Evolutionary conservation across 2,888 invertebrate species (phyloP), one percentile per base, ranked within the genome.

Genomic region (Microctonus brassicae): DNA sequence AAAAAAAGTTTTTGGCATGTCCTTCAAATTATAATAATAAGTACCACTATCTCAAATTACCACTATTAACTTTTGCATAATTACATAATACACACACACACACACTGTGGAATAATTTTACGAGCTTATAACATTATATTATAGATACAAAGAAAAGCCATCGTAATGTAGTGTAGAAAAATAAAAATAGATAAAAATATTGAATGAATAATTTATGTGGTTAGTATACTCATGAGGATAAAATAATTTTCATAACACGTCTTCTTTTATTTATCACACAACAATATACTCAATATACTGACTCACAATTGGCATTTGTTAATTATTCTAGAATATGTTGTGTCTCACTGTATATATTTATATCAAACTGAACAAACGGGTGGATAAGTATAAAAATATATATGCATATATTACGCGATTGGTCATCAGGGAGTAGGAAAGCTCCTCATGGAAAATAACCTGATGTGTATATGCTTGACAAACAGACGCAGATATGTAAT

Each of bases 391-490:
- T n/a, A n/a, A n/a, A n/a, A n/a, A n/a, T n/a, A 53, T 10, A 53
- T 10, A 17, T 5, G 22, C 17, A 20, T 34, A 33, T 17, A 34
- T 2, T 33, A 33, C 11, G 57, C 7, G 7, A 34, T 58, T 33
- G 58, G 58, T 34, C 34, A 58, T 33, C 58, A 34, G 58, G 33
- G 33, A 58, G 34, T 58, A 58, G 17, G 17, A 34, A 58, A 58
- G 58, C 34, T n/a, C n/a, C n/a, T n/a, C 9, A 58, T 58, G 58
- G 58, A 58, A 58, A 58, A 58, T 58, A 58, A 58, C 58, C 9
- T n/a, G 29, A 58, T 33, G n/a, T n/a, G n/a, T n/a, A n/a, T 33
- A 29, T 58, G 34, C 9, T 34, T 58, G 58, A 17, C 20, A 29
- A 58, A 58, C 33, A 58, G n/a, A 58, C 5, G 24, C 55, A 13